These are phyloP conservation scores for Epinephelus lanceolatus DNA, from an alignment of 2,113 vertebrate species.

Conservation along the genomic window DNA sequence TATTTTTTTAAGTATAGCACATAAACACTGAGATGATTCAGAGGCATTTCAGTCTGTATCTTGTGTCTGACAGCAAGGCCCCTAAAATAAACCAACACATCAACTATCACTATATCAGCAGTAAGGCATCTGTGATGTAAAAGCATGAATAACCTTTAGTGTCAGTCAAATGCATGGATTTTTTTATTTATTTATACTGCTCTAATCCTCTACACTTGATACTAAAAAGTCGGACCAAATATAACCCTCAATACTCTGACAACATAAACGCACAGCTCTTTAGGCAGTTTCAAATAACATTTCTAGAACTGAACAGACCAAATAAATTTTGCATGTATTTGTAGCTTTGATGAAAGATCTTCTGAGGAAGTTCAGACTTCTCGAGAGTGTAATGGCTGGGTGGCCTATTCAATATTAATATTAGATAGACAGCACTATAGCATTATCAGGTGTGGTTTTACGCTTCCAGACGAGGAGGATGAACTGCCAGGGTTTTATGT, in stretches of 20 bases:
- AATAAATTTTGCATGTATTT: constrained; percentile 18
- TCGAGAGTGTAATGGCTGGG: constrained; percentile 9
- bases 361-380: constrained; percentile 18
- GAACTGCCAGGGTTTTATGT: not conserved
- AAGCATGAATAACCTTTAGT: constrained; percentile 16
- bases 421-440: constrained; percentile 11
- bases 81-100: constrained; percentile 14
- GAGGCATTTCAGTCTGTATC: not conserved
- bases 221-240: not conserved
- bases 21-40: not conserved
- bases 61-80: not conserved
- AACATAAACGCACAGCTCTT: not conserved
- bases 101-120: not conserved
- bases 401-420: constrained; percentile 20
- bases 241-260: not conserved
- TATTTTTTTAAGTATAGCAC: not conserved
- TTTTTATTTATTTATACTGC: not conserved
- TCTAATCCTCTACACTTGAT: not conserved
- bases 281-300: constrained; percentile 8
- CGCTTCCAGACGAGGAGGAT: not conserved
- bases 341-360: constrained; percentile 23
- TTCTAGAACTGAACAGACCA: not conserved
- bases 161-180: not conserved
- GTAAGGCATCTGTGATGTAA: not conserved
- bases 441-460: constrained; percentile 2